Conservation (phyloP, 2,888 invertebrate species). For the Zaprionus lineosus region DNA sequence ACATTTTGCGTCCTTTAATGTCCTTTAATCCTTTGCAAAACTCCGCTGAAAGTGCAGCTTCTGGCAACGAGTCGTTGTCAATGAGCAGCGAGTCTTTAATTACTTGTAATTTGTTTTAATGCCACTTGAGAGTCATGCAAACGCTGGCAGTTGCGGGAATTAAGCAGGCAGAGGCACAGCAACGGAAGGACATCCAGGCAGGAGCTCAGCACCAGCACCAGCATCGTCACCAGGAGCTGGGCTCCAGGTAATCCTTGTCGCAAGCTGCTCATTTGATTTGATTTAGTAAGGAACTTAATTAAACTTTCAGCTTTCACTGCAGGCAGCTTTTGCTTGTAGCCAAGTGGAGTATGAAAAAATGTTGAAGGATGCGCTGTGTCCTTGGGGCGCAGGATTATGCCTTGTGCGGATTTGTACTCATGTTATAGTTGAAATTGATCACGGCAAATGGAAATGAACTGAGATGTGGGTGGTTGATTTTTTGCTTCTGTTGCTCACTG, state of each 20-base stretch:
- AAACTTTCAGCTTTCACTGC: conserved; percentile 60
- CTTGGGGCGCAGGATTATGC: not conserved
- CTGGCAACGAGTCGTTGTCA: conserved; percentile 36
- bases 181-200: conserved; percentile 4
- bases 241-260: conserved; percentile 46
- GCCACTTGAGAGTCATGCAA: conserved; percentile 68
- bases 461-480: conserved; percentile 1
- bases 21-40: too few species aligned
- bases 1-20: too few species aligned
- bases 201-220: too few species aligned
- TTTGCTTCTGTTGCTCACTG: conserved; percentile 11
- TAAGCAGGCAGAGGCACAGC: conserved; percentile 47
- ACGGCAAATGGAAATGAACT: conserved; percentile 68
- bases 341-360: conserved; percentile 76
- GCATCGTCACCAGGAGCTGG: too few species aligned
- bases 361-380: conserved; percentile 25
- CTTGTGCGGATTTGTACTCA: conserved; percentile 3
- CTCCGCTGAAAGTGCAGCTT: conserved; percentile 20
- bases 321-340: conserved; percentile 28
- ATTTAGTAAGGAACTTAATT: conserved; percentile 72
- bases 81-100: conserved; percentile 66
- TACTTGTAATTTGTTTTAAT: conserved; percentile 78
- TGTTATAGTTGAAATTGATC: conserved; percentile 56
- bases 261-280: conserved; percentile 71
- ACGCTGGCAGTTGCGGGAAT: conserved; percentile 40